Evolutionary conservation across 2,888 invertebrate species (phyloP), one percentile per base, ranked within the genome.

Genomic region (Masnerella sp.): DNA sequence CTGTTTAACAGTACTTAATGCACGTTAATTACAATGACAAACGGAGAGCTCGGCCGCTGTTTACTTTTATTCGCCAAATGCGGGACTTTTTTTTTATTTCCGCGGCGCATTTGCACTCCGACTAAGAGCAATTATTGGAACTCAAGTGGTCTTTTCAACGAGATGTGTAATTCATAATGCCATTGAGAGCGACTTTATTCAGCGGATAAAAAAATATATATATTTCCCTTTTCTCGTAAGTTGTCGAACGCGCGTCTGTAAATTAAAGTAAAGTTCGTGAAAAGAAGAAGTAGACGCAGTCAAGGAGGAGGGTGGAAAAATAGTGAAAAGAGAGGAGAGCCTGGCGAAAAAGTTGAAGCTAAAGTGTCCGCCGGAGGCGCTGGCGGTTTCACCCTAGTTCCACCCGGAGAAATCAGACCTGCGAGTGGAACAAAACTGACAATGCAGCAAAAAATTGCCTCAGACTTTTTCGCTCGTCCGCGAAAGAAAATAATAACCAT

Each of bases 361-460:
- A 65, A 71, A 72, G 72, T 74, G 74, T 72, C 38, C 32, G 67
- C 74, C 72, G 25, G 56, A 62, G 74, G 75, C 70, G 22, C 15
- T 20, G 22, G 54, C 25, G 52, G 56, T 74, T 68, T 64, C 64
- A 59, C 64, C 30, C 69, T 59, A 54, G 62, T 47, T 72, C 52
- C 64, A 58, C 49, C 74, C 72, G 67, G 73, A 75, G 74, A 75
- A 79, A 79, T 77, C 79, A 75, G 62, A 75, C 61, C 74, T 73
- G 56, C 65, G 67, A 78, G 65, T 54, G 75, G 76, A 76, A 80
- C 78, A 77, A 78, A 79, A 78, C 77, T 77, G 76, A 75, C 77
- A 75, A 78, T 75, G 71, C 74, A 71, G 73, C 62, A 68, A 75
- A 74, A 76, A 74, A 75, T 76, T 75, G 69, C 71, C 67, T 65